Evolutionary conservation across 2,888 invertebrate species (phyloP).

Genomic region (Antheraea yamamai): DNA sequence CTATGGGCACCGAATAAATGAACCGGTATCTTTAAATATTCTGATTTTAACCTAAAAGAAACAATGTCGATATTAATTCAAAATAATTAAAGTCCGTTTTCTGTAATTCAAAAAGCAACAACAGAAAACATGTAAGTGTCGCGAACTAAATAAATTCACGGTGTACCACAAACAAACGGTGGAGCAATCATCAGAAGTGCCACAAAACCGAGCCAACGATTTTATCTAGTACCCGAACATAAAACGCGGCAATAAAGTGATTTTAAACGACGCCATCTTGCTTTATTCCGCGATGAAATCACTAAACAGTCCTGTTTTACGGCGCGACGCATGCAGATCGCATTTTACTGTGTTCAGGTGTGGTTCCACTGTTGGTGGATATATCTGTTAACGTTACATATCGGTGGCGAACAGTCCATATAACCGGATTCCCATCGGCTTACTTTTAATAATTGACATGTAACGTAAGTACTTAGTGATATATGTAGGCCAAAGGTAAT

Average conservation of each 20-base stretch:
- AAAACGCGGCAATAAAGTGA: slow-evolving; percentile 38
- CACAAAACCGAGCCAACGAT: slow-evolving; percentile 27
- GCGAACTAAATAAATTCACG: not conserved
- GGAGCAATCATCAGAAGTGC: slow-evolving; percentile 33
- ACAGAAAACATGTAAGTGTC: too few species aligned
- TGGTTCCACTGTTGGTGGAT: slow-evolving; percentile 29
- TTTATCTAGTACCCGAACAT: slow-evolving; percentile 30
- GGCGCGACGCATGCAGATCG: slow-evolving; percentile 48
- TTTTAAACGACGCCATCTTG: slow-evolving; percentile 39
- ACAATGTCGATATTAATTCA: too few species aligned
- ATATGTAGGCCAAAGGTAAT: too few species aligned
- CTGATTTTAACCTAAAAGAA: too few species aligned
- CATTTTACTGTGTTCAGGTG: slow-evolving; percentile 27
- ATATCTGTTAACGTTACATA: not conserved
- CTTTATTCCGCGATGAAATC: slow-evolving; percentile 57
- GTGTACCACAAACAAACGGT: slow-evolving; percentile 14
- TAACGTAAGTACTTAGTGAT: too few species aligned
- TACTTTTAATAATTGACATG: too few species aligned
- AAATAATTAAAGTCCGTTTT: too few species aligned
- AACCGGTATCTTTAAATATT: too few species aligned
- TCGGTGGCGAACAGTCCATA: not conserved
- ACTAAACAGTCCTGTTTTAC: slow-evolving; percentile 49
- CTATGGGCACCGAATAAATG: too few species aligned
- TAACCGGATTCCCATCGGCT: too few species aligned
- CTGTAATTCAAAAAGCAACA: too few species aligned